A percentile compares a stretch with the other conserved stretches of the same genome.
phyloP scores from a whole-genome alignment of 2,113 vertebrate genomes.

The Trichechus manatus region DNA sequence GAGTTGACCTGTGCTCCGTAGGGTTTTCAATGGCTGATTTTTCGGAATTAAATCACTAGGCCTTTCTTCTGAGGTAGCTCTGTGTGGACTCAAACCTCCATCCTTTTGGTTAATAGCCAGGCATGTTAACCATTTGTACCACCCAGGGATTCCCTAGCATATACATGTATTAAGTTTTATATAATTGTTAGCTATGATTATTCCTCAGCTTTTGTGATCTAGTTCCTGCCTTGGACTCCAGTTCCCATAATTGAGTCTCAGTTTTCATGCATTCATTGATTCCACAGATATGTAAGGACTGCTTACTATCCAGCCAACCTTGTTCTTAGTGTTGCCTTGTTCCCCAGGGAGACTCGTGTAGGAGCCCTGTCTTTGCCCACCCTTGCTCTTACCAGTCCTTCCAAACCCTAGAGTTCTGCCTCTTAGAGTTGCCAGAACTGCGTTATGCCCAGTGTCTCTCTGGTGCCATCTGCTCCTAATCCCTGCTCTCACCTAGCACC shows the following conservation, averaged over 20 bases:
- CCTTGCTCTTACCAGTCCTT: neutral
- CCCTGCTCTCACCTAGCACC: neutral
- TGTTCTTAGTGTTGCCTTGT: neutral
- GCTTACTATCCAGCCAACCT: neutral
- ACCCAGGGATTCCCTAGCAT: neutral
- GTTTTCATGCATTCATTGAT: neutral
- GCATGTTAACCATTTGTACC: too few species aligned
- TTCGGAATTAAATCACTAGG: neutral
- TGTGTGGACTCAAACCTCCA: too few species aligned
- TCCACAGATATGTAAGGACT: neutral
- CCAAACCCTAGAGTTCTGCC: slow-evolving; percentile 25
- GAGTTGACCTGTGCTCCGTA: neutral
- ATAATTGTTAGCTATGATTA: neutral
- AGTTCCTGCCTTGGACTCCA: neutral
- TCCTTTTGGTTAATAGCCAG: too few species aligned
- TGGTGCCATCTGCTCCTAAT: neutral
- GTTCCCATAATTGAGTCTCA: neutral
- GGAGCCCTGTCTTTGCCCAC: neutral
- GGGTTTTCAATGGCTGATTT: neutral
- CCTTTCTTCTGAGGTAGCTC: too few species aligned
- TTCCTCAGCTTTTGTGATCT: neutral
- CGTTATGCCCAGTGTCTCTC: neutral
- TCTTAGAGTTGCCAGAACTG: neutral
- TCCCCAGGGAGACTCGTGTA: neutral
- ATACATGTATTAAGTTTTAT: neutral